Conservation (phyloP, 2,113 vertebrate genomes). For the Actinemys pallida region DNA sequence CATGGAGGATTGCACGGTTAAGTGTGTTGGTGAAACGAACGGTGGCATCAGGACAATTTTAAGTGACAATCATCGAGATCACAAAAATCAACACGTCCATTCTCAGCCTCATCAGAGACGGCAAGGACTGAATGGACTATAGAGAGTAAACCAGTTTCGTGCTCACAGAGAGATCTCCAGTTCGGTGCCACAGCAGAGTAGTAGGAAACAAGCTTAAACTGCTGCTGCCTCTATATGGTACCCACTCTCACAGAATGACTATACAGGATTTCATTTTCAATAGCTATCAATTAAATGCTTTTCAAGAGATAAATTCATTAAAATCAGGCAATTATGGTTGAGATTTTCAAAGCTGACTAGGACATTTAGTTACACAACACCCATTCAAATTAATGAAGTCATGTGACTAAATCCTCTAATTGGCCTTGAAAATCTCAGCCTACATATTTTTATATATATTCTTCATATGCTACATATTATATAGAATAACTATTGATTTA, state of each 20-base stretch:
- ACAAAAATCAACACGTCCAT: background rate
- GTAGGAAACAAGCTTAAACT: background rate
- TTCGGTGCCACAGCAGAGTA: background rate
- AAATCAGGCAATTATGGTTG: slow-evolving; percentile 60
- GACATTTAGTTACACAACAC: slow-evolving; percentile 30
- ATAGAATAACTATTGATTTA: background rate
- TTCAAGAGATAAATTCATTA: slow-evolving; percentile 73
- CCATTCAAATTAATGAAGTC: slow-evolving; percentile 59
- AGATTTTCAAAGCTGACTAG: slow-evolving; percentile 46
- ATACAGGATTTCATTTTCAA: slow-evolving; percentile 49
- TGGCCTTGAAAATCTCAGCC: slow-evolving; percentile 35
- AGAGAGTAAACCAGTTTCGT: background rate
- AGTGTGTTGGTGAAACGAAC: background rate
- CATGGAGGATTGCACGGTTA: background rate
- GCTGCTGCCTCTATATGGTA: background rate
- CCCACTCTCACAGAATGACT: slow-evolving; percentile 11
- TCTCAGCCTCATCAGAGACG: background rate
- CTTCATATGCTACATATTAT: slow-evolving; percentile 60
- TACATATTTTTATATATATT: slow-evolving; percentile 12
- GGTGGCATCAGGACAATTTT: background rate
- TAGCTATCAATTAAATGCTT: slow-evolving; percentile 62
- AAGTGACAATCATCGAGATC: background rate
- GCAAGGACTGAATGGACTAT: background rate
- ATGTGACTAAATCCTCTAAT: slow-evolving; percentile 33
- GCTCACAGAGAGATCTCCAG: background rate